Evolutionary conservation across 2,113 vertebrate genomes (phyloP), one percentile per base, ranked within the genome.

Genomic region (Bolborhynchus lineola): DNA sequence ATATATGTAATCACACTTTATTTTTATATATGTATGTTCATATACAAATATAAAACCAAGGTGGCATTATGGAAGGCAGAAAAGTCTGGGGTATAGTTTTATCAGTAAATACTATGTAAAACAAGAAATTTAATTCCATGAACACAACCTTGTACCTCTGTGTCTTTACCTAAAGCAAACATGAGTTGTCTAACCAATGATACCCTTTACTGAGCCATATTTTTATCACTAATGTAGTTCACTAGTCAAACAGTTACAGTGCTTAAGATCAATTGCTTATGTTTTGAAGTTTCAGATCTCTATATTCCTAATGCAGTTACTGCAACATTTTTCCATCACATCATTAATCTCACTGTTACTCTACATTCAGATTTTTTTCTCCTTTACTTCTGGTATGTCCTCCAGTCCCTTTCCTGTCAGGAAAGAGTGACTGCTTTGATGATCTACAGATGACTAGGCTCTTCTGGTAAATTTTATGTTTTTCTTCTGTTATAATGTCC

Each of bases 1-100:
- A 46, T 13, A 13, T 37, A 33, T 53, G 16, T 6, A 59, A 20
- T 28, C 39, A 44, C 6, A 2, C 29, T 53, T 37, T 5, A 3
- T 25, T 44, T 78, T 62, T 39, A 33, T 26, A 26, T 70, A 14
- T 4, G 2, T 19, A 31, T 82, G 6, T 42, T 18, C 57, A 17
- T 39, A 28, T 55, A 14, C 35, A 1, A 52, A 1, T 57, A 3
- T 49, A 8, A 11, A 31, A 28, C 69, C 25, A 53, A 0, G 0
- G 1, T 47, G 72, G 25, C 46, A 28, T 49, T 75, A 10, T n/a
- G 35, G 35, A 50, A 72, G 16, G 42, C 60, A 53, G 15, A 11
- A 6, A 72, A 67, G 31, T 28, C 75, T 49, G 7, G 49, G 18
- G 29, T 19, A 2, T 12, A 19, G 18, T 71, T 91, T 62, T 76